Evolutionary conservation across 2,797 vertebrate genomes (phyloP), one percentile per base, ranked within the genome.

Genomic region (Pangasius djambal): DNA sequence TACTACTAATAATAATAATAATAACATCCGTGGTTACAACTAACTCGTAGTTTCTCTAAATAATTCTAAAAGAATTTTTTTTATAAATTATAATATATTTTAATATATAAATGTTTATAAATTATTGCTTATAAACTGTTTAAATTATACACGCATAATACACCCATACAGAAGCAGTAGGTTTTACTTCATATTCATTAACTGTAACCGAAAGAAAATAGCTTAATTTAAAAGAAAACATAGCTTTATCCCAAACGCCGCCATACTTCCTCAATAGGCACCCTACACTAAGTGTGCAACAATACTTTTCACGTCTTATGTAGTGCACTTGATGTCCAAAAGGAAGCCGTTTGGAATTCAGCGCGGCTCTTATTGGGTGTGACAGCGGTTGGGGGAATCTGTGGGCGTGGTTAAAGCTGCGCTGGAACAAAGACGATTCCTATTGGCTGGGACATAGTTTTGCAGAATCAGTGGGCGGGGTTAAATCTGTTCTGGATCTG

Each of bases 401-500:
- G 28, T 72, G 87, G 61, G 78, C 75, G 85, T 50, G 79, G 37
- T 65, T 78, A 88, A 44, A 52, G 18, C 15, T 48, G 79, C 1
- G 18, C 86, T 52, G 40, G 44, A 50, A 34, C 28, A 69, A 34
- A 52, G 22, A 3, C 37, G 22, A 63, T 37, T 85, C 83, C 83
- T 79, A 92, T 91, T 92, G 91, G 92, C 86, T 84, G 61, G 63
- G 79, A 79, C 83, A 89, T 70, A 50, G 67, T 88, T 90, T 89
- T 88, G 86, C 92, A 88, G 92, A 72, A 55, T 75, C n/a, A 78
- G 16, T 89, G 93, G 95, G 95, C 93, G 95, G 94, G 92, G 65
- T 89, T 92, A 92, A 89, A 70, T 89, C 90, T 94, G 67, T 82
- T 93, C 94, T 91, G 89, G 94, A 94, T 93, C 89, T 83, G 50